phyloP scores from a whole-genome alignment of 2,888 invertebrate genomes.

The Hemistola chrysoprasaria region DNA sequence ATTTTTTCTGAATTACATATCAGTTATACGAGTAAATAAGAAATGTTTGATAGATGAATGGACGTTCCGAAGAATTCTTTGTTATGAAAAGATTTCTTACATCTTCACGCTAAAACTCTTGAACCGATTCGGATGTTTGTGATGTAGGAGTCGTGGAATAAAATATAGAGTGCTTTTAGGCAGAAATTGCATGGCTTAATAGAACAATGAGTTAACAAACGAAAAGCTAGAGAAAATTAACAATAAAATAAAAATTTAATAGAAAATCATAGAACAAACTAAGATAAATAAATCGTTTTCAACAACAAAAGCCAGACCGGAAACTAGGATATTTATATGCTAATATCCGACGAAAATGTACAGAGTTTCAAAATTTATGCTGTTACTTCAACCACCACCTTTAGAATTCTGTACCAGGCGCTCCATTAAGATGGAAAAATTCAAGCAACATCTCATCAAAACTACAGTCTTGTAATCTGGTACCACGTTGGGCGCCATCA shows the following conservation, averaged over 20 bases:
- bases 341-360: conserved; percentile 31
- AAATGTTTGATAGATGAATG: no score
- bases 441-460: neutral
- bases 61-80: no score
- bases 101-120: no score
- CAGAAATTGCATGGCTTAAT: no score
- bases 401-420: conserved; percentile 10
- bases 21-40: no score
- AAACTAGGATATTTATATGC: conserved; percentile 33
- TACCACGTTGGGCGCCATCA: no score
- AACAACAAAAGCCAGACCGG: conserved; percentile 14
- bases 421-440: conserved; percentile 2
- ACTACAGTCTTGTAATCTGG: no score
- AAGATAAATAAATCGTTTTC: conserved; percentile 22
- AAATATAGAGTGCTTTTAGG: no score
- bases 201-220: no score
- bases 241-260: neutral
- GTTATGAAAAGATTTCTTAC: no score
- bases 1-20: neutral
- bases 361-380: conserved; percentile 27
- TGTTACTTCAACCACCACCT: conserved; percentile 7
- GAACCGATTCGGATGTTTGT: no score
- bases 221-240: neutral
- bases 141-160: no score
- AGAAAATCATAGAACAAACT: conserved; percentile 3